Evolutionary conservation across 2,888 invertebrate genomes (phyloP), one percentile per base, ranked within the genome.

Genomic region (Diabrotica balteata): DNA sequence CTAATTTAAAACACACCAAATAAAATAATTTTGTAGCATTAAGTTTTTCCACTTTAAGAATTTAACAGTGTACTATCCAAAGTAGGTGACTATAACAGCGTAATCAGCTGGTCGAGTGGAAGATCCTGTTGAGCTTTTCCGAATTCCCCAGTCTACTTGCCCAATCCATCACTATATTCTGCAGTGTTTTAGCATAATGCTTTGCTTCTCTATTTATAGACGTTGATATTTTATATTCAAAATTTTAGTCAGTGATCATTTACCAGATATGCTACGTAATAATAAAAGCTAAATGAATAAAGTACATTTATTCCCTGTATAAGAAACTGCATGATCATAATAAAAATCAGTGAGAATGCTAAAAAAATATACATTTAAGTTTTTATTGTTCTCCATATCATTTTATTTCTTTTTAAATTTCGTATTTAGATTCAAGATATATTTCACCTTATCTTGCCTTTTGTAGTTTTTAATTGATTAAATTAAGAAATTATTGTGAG

Each of bases 91-190:
- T 77, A 78, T 79, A 80, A 79, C 80, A 79, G 80, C 76, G 82
- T 83, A 83, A 84, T 84, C 82, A 83, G 80, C 76, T 80, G 82
- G 83, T 75, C 83, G 83, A 85, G 85, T 85, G 85, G 83, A 80
- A 83, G 85, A 83, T 85, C 85, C 84, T 85, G 85, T 85, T 83
- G 85, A 85, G 85, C 81, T 81, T 83, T 83, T 81, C 80, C 78
- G 77, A 84, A 85, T 81, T 85, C 85, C 85, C 85, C 79, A 80
- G 82, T 78, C 85, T 85, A 84, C 84, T 85, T 82, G 83, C 79
- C 82, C 84, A 82, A 85, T 85, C 85, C 85, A 85, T 85, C 85
- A 85, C 84, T 79, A 82, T 81, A 79, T 78, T 79, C 75, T 71
- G 72, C 66, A 70, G 65, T 71, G 72, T 72, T 75, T 71, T 72